Base-by-base conservation (phyloP, 2,113 vertebrate species). In the Lontra canadensis region DNA sequence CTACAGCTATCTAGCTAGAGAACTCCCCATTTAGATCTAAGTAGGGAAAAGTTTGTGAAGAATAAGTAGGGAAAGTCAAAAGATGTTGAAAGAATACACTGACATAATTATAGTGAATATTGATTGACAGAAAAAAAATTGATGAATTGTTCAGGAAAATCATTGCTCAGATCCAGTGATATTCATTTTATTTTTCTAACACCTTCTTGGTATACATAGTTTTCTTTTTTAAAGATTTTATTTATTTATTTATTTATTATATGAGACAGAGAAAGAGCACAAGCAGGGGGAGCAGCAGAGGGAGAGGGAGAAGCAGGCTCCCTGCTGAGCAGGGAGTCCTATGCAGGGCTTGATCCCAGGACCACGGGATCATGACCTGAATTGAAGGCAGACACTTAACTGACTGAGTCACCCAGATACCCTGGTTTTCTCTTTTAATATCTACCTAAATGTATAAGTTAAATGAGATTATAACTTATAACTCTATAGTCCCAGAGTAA, bases 91-190 rank as follows among this genome's bases (percentile, higher is more conserved):
- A 88, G 47, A 92, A 98, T 98, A 98, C 94, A 97, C 92, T 98
- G 42, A 76, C 23, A 73, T 49, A 36, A 49, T 61, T 94, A 55
- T 11, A 65, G 97, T 98, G 97, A 98, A 97, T 98, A 98, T 61
- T 98, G 98, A 96, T 79, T 98, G 98, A 98, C 98, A 99, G 97
- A 98, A 98, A 98, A 98, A 59, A 69, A 95, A 96, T 99, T 98
- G 97, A 98, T 78, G 3, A 61, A 81, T 55, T 93, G 6, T 86
- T 39, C 88, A 95, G 29, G 1, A 17, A 95, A 76, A 4, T 47
- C 84, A 82, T 13, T 90, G 73, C 52, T 29, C 0, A 7, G 47
- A 83, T 20, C 14, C 1, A 34, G 21, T 82, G 89, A 65, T 0
- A 61, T 34, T 96, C 71, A 34, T 13, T 15, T 25, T 20, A 34